Percentiles rank a stretch among this genome's conserved stretches.
Evolutionary conservation across 1,140 invertebrate genomes (phyloP).

Genomic region (Drosophila setifemur): DNA sequence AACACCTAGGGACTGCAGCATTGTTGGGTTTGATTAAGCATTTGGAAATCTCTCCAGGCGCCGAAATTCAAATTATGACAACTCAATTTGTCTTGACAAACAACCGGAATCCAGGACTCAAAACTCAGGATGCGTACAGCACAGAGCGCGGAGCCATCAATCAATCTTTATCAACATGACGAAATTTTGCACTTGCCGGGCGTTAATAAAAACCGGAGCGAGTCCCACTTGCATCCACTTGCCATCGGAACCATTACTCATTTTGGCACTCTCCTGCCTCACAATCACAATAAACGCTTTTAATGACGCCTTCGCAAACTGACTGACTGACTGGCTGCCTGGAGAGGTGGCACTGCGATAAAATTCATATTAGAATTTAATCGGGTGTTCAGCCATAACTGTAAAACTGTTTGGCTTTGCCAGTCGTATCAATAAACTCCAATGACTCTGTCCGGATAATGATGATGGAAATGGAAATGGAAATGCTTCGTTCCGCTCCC

Average conservation of each 20-base stretch:
- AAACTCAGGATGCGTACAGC: background rate
- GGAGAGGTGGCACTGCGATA: constrained; percentile 42
- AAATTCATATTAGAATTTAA: constrained; percentile 77
- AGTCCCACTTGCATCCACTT: background rate
- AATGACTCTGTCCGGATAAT: constrained; percentile 39
- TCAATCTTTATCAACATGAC: constrained; percentile 70
- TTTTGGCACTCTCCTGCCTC: constrained; percentile 43
- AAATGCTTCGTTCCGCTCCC: constrained; percentile 22
- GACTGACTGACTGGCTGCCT: constrained; percentile 39
- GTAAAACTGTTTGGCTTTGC: constrained; percentile 55
- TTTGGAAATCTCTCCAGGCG: constrained; percentile 6
- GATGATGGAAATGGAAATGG: constrained; percentile 15
- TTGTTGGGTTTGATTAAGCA: constrained; percentile 5
- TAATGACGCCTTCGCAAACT: constrained; percentile 51
- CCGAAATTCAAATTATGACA: constrained; percentile 60
- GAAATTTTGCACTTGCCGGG: constrained; percentile 63
- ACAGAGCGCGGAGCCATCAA: constrained; percentile 39
- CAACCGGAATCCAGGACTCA: constrained; percentile 11
- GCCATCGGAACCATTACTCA: constrained; percentile 43
- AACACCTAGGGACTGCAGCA: constrained; percentile 7
- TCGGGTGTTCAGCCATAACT: constrained; percentile 69
- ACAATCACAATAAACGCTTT: constrained; percentile 68
- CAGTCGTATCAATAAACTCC: constrained; percentile 61
- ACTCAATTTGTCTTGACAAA: constrained; percentile 66
- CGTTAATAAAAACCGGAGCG: constrained; percentile 55